phyloP scores from a whole-genome alignment of 2,797 vertebrate genomes.

The Eulemur coronatus region DNA sequence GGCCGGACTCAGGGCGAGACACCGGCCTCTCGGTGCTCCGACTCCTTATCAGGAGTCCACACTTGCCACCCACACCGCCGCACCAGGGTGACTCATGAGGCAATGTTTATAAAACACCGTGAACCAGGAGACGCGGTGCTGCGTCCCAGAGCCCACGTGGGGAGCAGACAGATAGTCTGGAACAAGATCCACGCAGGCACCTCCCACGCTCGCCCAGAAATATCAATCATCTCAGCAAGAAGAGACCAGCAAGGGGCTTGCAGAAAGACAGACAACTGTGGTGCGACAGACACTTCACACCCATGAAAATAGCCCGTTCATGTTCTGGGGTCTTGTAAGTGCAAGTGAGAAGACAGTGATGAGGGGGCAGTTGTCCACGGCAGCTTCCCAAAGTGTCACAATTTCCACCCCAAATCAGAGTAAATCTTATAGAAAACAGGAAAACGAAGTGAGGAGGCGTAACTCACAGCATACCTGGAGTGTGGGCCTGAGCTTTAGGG shows the following conservation, averaged over 20 bases:
- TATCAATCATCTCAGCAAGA: background rate
- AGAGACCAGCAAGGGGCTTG: background rate
- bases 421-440: background rate
- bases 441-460: background rate
- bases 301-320: background rate
- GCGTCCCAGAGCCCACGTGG: rapidly evolving
- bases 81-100: background rate
- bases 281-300: background rate
- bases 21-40: background rate
- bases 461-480: background rate
- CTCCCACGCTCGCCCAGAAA: background rate
- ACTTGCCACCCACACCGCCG: background rate
- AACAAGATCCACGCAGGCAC: background rate
- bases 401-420: background rate
- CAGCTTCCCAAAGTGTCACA: background rate
- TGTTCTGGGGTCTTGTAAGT: rapidly evolving
- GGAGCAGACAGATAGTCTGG: background rate
- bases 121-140: background rate
- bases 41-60: background rate
- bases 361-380: too few species aligned
- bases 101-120: background rate
- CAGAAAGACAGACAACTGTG: background rate
- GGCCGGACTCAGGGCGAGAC: background rate
- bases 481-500: background rate
- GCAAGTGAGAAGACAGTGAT: background rate